Conservation (phyloP, 2,888 invertebrate genomes). For the Cotesia congregata region DNA sequence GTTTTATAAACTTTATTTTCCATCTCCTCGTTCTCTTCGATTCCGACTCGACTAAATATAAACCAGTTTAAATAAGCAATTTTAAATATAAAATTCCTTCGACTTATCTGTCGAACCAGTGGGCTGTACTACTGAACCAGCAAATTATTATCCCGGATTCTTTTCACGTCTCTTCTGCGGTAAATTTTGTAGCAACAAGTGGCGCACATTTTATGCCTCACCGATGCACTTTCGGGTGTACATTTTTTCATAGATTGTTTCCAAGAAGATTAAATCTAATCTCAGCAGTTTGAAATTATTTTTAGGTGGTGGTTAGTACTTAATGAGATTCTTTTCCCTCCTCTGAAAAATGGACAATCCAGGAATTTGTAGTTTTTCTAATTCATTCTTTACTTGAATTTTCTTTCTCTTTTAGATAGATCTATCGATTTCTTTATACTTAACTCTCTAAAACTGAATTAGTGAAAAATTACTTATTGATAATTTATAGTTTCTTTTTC, state of each 20-base stretch:
- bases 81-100: conserved; percentile 4
- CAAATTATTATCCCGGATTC: conserved; percentile 28
- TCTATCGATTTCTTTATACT: no score
- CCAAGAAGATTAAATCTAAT: no score
- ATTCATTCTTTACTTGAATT: no score
- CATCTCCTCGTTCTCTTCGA: neutral
- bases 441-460: no score
- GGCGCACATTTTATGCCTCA: conserved; percentile 33
- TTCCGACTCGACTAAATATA: neutral
- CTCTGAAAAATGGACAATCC: no score
- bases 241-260: neutral
- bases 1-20: neutral
- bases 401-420: no score
- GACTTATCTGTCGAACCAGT: conserved; percentile 20
- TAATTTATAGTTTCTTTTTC: no score
- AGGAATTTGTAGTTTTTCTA: no score
- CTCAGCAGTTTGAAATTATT: no score
- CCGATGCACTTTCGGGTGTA: conserved; percentile 5
- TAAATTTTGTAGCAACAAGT: conserved; percentile 43
- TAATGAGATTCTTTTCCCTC: no score
- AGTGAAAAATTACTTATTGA: no score
- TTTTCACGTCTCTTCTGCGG: conserved; percentile 22
- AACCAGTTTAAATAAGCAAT: neutral
- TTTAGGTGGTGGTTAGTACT: no score
- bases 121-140: conserved; percentile 2